Conservation (phyloP, 2,797 vertebrate species). For the Enteromius trimaculatus region DNA sequence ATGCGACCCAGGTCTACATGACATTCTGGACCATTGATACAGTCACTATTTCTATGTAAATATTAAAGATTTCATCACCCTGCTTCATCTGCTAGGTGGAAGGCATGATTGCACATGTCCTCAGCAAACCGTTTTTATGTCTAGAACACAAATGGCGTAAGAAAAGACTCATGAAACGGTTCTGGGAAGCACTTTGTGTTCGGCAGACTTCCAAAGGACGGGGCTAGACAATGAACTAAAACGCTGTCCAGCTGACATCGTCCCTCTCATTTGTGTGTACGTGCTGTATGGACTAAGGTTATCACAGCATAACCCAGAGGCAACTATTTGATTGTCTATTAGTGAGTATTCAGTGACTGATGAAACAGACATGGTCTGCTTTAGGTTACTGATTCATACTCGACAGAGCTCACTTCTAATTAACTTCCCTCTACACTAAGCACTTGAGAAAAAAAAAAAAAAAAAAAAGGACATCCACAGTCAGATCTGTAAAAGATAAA, state of each 20-base stretch:
- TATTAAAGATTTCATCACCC: not conserved
- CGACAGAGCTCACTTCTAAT: constrained; percentile 31
- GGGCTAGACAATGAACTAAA: constrained; percentile 15
- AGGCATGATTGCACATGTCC: not conserved
- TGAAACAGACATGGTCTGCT: constrained; percentile 34
- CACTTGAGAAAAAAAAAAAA: not conserved
- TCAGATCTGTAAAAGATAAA: constrained; percentile 49
- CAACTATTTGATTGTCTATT: constrained; percentile 48
- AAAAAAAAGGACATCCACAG: not conserved
- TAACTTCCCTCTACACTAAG: constrained; percentile 20
- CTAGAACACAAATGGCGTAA: not conserved
- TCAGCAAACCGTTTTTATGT: not conserved
- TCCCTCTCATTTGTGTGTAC: constrained; percentile 8
- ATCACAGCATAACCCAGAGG: constrained; percentile 39
- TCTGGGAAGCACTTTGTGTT: constrained; percentile 58
- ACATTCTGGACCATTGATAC: not conserved
- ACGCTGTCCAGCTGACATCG: constrained; percentile 29
- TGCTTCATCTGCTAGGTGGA: not conserved
- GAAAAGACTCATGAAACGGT: constrained; percentile 62
- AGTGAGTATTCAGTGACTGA: constrained; percentile 40
- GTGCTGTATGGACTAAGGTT: constrained; percentile 1
- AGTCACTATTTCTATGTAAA: not conserved
- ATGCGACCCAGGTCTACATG: not conserved
- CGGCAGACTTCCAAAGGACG: constrained; percentile 10
- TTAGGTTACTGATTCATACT: constrained; percentile 50